Conservation (phyloP, 2,113 vertebrate genomes). For the cattle (Bos taurus) region ARS-UCD2.0 NC_037329.1:56087501-56088000, state of each 20-base stretch:
- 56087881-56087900: neutral
- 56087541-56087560: neutral
- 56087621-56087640: neutral
- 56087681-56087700: neutral
- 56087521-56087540: neutral
- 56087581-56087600: neutral
- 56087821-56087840: neutral
- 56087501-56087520: neutral
- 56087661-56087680: neutral
- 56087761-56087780: neutral
- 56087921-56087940: neutral
- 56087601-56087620: neutral
- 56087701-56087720: neutral
- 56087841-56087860: neutral
- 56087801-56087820: neutral
- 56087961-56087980: accelerated
- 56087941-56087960: neutral
- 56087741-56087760: neutral
- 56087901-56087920: neutral
- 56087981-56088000: accelerated
- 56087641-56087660: neutral
- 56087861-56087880: neutral
- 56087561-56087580: neutral
- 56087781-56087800: neutral
- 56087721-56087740: neutral